Conservation (phyloP, 2,113 vertebrate genomes). For the Dicerorhinus sumatrensis region DNA sequence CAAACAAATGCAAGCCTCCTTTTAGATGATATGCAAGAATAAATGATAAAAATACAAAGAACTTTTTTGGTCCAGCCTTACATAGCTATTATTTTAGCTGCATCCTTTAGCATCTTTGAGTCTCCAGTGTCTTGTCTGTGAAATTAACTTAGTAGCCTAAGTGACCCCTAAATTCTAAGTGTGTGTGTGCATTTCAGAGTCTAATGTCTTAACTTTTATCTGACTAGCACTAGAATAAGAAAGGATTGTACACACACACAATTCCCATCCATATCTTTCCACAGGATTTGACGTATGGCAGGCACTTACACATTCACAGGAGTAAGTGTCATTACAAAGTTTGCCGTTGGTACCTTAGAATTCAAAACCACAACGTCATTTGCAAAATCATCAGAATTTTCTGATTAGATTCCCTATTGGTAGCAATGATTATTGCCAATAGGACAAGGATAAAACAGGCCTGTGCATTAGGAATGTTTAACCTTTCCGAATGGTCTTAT, state of each 20-base stretch:
- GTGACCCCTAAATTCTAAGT: neutral
- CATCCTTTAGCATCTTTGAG: neutral
- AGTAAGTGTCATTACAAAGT: neutral
- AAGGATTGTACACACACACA: neutral
- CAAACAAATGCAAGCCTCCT: neutral
- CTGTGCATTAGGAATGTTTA: neutral
- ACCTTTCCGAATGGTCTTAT: neutral
- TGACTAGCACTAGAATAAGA: neutral
- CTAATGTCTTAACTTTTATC: neutral
- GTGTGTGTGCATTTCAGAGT: neutral
- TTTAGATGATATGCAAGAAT: neutral
- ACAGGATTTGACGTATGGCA: neutral
- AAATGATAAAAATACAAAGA: neutral
- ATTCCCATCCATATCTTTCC: neutral
- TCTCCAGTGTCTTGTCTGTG: neutral
- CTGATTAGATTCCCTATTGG: neutral
- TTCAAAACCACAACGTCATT: neutral
- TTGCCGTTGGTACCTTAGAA: neutral
- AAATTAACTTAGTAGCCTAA: neutral
- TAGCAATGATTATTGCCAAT: neutral
- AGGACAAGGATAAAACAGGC: neutral
- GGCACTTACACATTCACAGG: neutral
- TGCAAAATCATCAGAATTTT: conserved; percentile 35
- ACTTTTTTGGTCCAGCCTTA: neutral
- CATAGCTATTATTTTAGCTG: neutral